A percentile compares a stretch with the other conserved stretches of the same genome.
These are phyloP conservation scores for Phataginus tricuspis DNA, from an alignment of 2,797 vertebrate species.

Conservation along the genomic window DNA sequence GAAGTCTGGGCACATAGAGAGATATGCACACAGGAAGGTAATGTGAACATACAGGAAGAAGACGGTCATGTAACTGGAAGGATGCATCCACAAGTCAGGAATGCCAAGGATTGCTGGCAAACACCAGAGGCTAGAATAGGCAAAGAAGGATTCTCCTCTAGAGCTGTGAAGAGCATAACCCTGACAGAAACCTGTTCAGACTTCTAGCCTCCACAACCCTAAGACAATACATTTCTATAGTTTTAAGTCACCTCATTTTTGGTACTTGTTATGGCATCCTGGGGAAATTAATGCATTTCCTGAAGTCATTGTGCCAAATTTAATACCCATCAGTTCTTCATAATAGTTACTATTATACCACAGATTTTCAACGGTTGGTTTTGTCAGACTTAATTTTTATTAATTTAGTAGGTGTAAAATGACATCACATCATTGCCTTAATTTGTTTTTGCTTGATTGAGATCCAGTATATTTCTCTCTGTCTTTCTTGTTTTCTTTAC, in stretches of 20 bases:
- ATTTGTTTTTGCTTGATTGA: background rate
- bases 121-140: background rate
- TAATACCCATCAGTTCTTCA: background rate
- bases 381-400: background rate
- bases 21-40: background rate
- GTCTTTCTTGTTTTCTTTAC: background rate
- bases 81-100: background rate
- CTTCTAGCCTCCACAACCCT: background rate
- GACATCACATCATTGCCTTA: background rate
- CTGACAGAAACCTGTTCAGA: background rate
- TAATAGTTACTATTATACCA: background rate
- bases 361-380: background rate
- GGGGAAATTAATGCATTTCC: background rate
- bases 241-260: background rate
- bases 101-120: background rate
- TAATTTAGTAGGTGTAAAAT: background rate
- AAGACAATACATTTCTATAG: background rate
- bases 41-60: background rate
- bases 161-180: background rate
- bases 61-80: background rate
- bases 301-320: background rate
- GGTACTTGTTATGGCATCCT: background rate
- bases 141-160: background rate
- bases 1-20: background rate
- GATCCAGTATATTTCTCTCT: background rate